Evolutionary conservation across 2,888 invertebrate species (phyloP), one percentile per base, ranked within the genome.

Genomic region (Plebejus argus): DNA sequence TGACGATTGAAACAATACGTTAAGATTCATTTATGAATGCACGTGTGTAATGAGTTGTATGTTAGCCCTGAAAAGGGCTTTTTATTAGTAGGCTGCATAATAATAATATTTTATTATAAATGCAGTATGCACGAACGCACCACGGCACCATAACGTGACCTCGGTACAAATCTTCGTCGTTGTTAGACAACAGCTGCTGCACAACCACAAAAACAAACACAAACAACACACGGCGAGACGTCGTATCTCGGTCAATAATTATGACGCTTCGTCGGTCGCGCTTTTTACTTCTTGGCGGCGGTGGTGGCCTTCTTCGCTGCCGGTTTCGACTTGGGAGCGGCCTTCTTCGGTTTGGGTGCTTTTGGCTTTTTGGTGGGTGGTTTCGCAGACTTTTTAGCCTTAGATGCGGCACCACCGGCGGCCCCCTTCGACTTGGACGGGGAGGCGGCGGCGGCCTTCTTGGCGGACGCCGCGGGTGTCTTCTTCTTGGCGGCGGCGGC

Each of bases 281-380:
- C 78, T 71, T 78, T 78, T 82, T 80, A 79, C 81, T 83, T 83
- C 80, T 84, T 84, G 18, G 83, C 82, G 71, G 83, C 82, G 70
- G 80, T 78, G 23, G 78, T 56, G 10, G 82, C 78, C 75, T 81
- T 83, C 77, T 83, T 82, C 3, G 83, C 79, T 1, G 89, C 85
- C 56, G 90, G 90, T 49, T 87, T 85, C 23, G 76, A 76, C 23
- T 76, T 76, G 35, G 76, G 76, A 18, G 84, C 84, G 76, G 85
- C 88, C 82, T 89, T 88, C 76, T 88, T 87, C 39, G 87, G 88
- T 56, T 88, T 88, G 1, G 86, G 83, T 7, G 87, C 84, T 76
- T 76, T 76, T 1, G 82, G 78, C 76, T 81, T 83, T 75, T 83
- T 82, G 3, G 83, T 80, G 3, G 89, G 85, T 39, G 90, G 90